Evolutionary conservation across 1,140 invertebrate species (phyloP).

Genomic region (Pogonognathellus flavescens): DNA sequence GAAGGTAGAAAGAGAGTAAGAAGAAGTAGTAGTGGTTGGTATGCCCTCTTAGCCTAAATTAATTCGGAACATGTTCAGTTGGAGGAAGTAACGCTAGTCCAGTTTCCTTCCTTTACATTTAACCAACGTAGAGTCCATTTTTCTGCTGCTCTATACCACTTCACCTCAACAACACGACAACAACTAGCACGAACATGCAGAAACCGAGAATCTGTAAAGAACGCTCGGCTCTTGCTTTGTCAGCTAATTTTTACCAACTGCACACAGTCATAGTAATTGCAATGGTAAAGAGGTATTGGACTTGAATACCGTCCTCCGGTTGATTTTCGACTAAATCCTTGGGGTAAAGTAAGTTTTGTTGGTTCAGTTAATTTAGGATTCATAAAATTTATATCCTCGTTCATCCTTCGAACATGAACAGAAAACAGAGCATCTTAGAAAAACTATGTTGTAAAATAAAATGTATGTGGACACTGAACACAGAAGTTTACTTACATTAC

Average conservation of each 20-base stretch:
- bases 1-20: not conserved
- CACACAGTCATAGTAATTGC: too few species aligned
- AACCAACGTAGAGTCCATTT: not conserved
- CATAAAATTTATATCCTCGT: too few species aligned
- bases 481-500: too few species aligned
- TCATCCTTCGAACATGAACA: too few species aligned
- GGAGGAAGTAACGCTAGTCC: slow-evolving; percentile 42
- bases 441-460: too few species aligned
- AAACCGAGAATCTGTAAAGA: not conserved
- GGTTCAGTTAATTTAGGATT: too few species aligned
- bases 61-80: slow-evolving; percentile 52
- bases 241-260: not conserved
- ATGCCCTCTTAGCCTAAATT: slow-evolving; percentile 60
- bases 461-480: too few species aligned
- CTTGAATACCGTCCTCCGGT: too few species aligned
- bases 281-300: too few species aligned
- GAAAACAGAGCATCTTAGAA: too few species aligned
- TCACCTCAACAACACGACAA: slow-evolving; percentile 1
- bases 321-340: too few species aligned
- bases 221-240: not conserved
- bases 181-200: slow-evolving; percentile 10
- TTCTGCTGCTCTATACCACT: not conserved
- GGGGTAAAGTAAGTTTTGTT: too few species aligned
- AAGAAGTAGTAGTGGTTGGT: not conserved
- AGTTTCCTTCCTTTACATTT: slow-evolving; percentile 31